Percentiles rank a stretch among this genome's conserved stretches.
Evolutionary conservation across 2,113 vertebrate genomes (phyloP).

Genomic region (Balaeniceps rex): DNA sequence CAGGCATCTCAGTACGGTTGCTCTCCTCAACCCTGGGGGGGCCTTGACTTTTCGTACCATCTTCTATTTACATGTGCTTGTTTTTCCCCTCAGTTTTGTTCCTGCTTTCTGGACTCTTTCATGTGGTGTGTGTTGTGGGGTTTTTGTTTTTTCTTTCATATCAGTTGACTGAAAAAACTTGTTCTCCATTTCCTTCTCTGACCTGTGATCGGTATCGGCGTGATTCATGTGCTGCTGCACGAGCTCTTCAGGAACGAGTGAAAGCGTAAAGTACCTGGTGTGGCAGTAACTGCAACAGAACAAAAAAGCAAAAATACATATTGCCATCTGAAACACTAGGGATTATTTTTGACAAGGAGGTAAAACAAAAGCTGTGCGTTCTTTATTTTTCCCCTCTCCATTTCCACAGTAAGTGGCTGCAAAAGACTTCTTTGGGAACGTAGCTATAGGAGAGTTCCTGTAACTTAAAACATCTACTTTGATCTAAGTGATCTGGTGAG

Average conservation of each 20-base stretch:
- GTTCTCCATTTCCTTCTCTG: not conserved
- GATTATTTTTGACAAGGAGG: not conserved
- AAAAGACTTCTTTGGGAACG: not conserved
- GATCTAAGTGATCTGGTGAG: not conserved
- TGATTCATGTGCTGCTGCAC: not conserved
- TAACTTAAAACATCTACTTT: not conserved
- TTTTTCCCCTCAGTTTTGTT: not conserved
- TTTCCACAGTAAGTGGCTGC: not conserved
- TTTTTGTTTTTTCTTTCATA: not conserved
- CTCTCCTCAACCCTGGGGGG: not conserved
- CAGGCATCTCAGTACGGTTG: not conserved
- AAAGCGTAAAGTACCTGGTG: not conserved
- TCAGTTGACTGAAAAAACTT: not conserved
- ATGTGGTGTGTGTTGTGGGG: not conserved
- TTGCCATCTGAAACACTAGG: not conserved
- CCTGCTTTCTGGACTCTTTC: not conserved
- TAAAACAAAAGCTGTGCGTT: not conserved
- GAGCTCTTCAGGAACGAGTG: not conserved
- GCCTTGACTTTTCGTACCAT: not conserved
- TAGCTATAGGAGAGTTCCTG: not conserved
- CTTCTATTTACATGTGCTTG: not conserved
- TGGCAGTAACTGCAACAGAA: not conserved
- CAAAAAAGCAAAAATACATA: not conserved
- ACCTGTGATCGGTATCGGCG: not conserved
- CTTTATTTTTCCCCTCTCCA: not conserved